These are phyloP conservation scores for Stictocephala bisonia DNA, from an alignment of 2,888 invertebrate genomes.

Conservation along the genomic window DNA sequence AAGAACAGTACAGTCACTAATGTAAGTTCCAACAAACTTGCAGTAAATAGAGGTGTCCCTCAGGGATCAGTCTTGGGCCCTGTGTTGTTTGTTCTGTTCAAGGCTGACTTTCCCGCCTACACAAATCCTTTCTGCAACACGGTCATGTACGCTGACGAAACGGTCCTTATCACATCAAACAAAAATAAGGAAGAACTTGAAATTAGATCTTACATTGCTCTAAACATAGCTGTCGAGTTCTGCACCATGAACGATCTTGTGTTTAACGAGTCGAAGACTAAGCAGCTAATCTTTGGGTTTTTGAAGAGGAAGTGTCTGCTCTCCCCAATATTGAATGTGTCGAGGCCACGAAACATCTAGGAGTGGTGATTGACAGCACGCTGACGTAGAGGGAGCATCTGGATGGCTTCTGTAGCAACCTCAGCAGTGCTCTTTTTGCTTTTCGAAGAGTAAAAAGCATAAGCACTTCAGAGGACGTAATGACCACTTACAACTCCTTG, in stretches of 20 bases:
- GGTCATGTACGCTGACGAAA: conserved; percentile 27
- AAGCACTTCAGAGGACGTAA: too few species aligned
- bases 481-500: too few species aligned
- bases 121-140: not conserved
- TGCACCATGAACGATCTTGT: too few species aligned
- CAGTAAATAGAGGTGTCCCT: conserved; percentile 9
- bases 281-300: not conserved
- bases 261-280: not conserved
- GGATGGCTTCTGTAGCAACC: not conserved
- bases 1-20: not conserved
- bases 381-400: conserved; percentile 12
- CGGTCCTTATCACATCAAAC: conserved; percentile 16
- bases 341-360: not conserved
- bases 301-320: not conserved
- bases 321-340: conserved; percentile 13
- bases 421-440: not conserved
- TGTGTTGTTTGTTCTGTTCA: conserved; percentile 14
- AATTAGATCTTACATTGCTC: conserved; percentile 1
- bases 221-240: conserved; percentile 18
- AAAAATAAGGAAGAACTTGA: conserved; percentile 1
- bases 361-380: conserved; percentile 4
- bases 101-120: conserved; percentile 1
- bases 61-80: conserved; percentile 10
- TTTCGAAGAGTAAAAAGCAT: conserved; percentile 2
- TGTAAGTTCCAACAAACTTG: not conserved